These are phyloP conservation scores for Trissonchulus latispiculum DNA, from an alignment of 2,888 invertebrate genomes.

Conservation along the genomic window DNA sequence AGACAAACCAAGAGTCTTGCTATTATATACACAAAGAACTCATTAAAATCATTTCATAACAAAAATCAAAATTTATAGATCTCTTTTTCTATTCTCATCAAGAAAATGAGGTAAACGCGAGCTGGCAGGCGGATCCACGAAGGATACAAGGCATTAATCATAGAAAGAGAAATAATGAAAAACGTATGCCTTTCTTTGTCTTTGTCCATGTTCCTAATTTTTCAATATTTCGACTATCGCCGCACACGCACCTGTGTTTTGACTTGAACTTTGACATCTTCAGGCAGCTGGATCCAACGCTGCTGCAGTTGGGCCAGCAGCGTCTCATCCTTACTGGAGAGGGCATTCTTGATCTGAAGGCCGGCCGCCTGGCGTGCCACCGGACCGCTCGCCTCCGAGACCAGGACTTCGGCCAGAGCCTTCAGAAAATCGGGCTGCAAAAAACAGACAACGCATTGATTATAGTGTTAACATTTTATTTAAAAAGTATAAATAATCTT, in stretches of 20 bases:
- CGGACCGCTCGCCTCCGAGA: constrained; percentile 74
- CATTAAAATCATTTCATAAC: too few species aligned
- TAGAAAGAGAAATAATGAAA: too few species aligned
- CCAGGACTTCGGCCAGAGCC: constrained; percentile 80
- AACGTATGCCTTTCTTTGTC: too few species aligned
- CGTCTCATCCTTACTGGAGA: constrained; percentile 82
- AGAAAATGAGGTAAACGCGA: too few species aligned
- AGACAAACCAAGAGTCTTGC: too few species aligned
- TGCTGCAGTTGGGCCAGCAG: constrained; percentile 73
- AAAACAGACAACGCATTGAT: constrained; percentile 19
- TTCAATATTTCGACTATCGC: too few species aligned
- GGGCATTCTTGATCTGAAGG: constrained; percentile 90
- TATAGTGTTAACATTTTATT: constrained; percentile 7
- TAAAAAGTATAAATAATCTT: neutral
- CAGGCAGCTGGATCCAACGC: constrained; percentile 81
- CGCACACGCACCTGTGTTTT: constrained; percentile 80
- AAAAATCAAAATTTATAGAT: too few species aligned
- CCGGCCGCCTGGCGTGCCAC: constrained; percentile 97
- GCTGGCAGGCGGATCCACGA: too few species aligned
- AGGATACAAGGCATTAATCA: too few species aligned
- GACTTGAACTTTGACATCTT: constrained; percentile 72
- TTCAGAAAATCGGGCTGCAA: constrained; percentile 73
- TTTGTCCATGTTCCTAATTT: too few species aligned
- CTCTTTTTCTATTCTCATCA: too few species aligned
- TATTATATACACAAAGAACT: too few species aligned